Percentiles rank a stretch among this genome's conserved stretches.
phyloP scores from a whole-genome alignment of 2,888 invertebrate species.

The Dasypolia templi region DNA sequence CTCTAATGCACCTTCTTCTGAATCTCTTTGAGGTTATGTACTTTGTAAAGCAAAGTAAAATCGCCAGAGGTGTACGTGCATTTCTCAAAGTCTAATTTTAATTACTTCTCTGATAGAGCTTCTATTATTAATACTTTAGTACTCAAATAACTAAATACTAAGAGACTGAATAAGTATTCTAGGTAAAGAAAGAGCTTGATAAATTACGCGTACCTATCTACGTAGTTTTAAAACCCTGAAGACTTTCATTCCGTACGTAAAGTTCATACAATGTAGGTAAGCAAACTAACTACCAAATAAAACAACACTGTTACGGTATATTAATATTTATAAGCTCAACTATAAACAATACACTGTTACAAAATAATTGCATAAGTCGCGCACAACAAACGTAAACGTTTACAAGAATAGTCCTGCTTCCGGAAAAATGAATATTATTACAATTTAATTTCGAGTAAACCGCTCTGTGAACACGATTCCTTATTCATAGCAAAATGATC shows the following conservation, averaged over 20 bases:
- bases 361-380: conserved; percentile 54
- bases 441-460: conserved; percentile 61
- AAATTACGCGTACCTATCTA: background rate
- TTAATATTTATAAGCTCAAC: conserved; percentile 41
- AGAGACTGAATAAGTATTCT: background rate
- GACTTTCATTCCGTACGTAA: conserved; percentile 17
- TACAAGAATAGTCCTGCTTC: conserved; percentile 58
- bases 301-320: conserved; percentile 7
- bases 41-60: conserved; percentile 1
- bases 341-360: conserved; percentile 55
- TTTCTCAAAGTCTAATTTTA: conserved; percentile 34
- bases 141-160: conserved; percentile 24
- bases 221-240: conserved; percentile 1
- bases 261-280: conserved; percentile 16
- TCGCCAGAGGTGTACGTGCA: conserved; percentile 6
- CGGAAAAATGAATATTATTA: conserved; percentile 69
- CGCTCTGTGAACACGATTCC: conserved; percentile 29
- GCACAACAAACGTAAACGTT: conserved; percentile 45
- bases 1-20: conserved; percentile 3
- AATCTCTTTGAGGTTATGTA: conserved; percentile 16
- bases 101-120: conserved; percentile 15
- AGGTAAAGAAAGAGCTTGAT: background rate
- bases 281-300: conserved; percentile 1
- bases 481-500: conserved; percentile 52
- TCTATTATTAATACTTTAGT: background rate